Percentiles rank a stretch among this genome's conserved stretches.
These are phyloP conservation scores for Pantelozetes paolii DNA, from an alignment of 2,888 invertebrate species.

Conservation along the genomic window DNA sequence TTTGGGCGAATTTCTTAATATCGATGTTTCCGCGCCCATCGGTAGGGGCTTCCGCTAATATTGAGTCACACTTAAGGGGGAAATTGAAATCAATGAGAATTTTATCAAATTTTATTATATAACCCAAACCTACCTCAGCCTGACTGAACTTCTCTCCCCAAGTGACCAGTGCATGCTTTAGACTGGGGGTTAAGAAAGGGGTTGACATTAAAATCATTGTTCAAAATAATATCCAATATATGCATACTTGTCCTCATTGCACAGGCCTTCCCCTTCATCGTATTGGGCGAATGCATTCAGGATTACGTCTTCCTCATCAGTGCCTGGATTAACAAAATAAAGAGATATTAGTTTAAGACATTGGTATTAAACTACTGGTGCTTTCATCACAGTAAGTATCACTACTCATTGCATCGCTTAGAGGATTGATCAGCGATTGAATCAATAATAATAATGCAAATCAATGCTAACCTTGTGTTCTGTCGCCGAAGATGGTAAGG, in stretches of 20 bases:
- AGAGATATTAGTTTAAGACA: too few species aligned
- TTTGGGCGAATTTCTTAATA: constrained; percentile 76
- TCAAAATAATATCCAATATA: too few species aligned
- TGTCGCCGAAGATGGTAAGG: constrained; percentile 82
- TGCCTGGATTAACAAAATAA: constrained; percentile 80
- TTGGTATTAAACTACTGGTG: too few species aligned
- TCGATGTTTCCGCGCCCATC: constrained; percentile 87
- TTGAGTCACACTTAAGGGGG: constrained; percentile 62
- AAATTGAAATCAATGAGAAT: not conserved
- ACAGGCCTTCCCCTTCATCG: constrained; percentile 63
- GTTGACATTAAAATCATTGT: too few species aligned
- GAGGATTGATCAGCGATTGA: too few species aligned
- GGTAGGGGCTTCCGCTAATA: constrained; percentile 82
- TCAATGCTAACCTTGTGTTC: constrained; percentile 88
- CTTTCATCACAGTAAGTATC: too few species aligned
- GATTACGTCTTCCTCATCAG: constrained; percentile 87
- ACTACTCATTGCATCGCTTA: too few species aligned
- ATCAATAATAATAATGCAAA: too few species aligned
- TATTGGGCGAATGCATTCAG: constrained; percentile 88
- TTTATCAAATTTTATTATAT: not conserved
- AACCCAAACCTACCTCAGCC: constrained; percentile 46
- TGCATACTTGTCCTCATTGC: constrained; percentile 50
- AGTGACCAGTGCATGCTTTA: constrained; percentile 84
- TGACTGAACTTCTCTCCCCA: constrained; percentile 82
- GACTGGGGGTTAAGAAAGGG: constrained; percentile 56